Conservation (phyloP, 2,888 invertebrate genomes). For the Cerastis leucographa region DNA sequence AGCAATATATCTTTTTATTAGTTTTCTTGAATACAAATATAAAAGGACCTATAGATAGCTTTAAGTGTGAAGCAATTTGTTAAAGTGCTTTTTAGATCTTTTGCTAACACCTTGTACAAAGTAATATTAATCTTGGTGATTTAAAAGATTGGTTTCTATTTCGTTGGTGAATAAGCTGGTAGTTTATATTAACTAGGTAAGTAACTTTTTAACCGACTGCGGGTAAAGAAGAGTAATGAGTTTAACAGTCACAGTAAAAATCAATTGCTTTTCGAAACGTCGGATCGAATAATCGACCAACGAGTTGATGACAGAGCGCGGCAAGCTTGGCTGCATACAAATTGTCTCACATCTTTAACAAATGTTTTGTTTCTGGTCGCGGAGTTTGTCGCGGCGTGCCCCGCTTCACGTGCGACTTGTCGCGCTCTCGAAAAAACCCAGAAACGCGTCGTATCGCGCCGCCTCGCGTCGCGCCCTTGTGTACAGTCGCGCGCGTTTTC, state of each 20-base stretch:
- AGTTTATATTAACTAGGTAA: neutral
- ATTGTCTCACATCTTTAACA: too few species aligned
- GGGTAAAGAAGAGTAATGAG: neutral
- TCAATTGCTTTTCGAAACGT: too few species aligned
- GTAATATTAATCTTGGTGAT: constrained; percentile 1
- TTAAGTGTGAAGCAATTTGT: constrained; percentile 32
- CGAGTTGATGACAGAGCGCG: too few species aligned
- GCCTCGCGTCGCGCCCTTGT: too few species aligned
- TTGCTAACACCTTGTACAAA: neutral
- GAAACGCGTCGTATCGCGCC: too few species aligned
- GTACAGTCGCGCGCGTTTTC: too few species aligned
- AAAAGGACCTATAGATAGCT: constrained; percentile 1
- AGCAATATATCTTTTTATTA: constrained; percentile 25
- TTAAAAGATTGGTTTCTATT: neutral
- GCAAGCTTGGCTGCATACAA: too few species aligned
- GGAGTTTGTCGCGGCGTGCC: too few species aligned
- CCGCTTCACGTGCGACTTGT: too few species aligned
- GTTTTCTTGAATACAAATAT: constrained; percentile 27
- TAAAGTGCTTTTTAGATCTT: constrained; percentile 25
- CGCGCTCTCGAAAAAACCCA: too few species aligned
- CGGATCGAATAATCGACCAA: too few species aligned
- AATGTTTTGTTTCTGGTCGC: too few species aligned
- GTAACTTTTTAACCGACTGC: neutral
- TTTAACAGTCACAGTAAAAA: neutral
- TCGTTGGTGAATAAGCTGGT: neutral